phyloP scores from a whole-genome alignment of 2,888 invertebrate genomes.

The Drosophila yooni region DNA sequence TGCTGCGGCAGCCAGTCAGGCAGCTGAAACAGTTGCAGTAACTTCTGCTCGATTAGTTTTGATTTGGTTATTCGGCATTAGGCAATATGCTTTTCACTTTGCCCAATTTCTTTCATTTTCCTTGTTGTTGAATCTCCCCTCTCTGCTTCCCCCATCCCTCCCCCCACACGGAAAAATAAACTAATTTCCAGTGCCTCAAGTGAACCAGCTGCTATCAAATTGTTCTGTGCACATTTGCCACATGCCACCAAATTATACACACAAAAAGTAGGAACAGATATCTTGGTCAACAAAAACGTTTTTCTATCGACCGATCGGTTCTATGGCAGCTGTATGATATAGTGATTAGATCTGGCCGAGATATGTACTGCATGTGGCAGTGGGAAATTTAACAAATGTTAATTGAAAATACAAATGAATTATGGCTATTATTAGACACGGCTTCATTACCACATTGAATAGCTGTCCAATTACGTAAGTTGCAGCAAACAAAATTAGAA shows the following conservation, averaged over 20 bases:
- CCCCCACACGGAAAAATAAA: slow-evolving; percentile 36
- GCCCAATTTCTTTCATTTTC: slow-evolving; percentile 31
- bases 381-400: background rate
- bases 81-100: slow-evolving; percentile 60
- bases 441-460: background rate
- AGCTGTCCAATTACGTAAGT: background rate
- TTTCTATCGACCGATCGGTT: background rate
- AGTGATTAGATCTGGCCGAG: background rate
- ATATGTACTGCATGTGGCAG: too few relatives aligned
- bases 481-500: background rate
- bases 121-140: slow-evolving; percentile 34
- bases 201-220: slow-evolving; percentile 55
- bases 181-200: slow-evolving; percentile 50
- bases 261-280: background rate
- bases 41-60: slow-evolving; percentile 80
- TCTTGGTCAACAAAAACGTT: background rate
- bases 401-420: background rate
- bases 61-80: slow-evolving; percentile 78
- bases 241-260: slow-evolving; percentile 20
- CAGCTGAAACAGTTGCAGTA: slow-evolving; percentile 60
- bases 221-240: slow-evolving; percentile 33
- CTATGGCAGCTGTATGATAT: background rate
- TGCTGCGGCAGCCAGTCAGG: slow-evolving; percentile 38
- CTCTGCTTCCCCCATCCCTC: background rate
- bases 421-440: background rate